Evolutionary conservation across 1,140 invertebrate species (phyloP), one percentile per base, ranked within the genome.

Genomic region (Belonocnema kinseyi): DNA sequence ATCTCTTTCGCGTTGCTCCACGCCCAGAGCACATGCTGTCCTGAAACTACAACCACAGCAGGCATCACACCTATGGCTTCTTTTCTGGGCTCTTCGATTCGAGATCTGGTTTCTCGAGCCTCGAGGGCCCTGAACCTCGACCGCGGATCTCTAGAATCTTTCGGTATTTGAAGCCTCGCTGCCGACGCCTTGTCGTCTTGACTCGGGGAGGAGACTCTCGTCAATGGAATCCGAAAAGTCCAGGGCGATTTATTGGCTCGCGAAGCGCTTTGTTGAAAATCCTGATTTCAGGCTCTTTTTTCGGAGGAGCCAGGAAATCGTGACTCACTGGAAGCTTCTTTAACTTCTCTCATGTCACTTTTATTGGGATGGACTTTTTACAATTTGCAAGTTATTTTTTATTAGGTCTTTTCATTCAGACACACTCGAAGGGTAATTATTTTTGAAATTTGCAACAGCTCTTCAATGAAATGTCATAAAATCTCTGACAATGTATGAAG

Each of bases 1-100:
- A 90, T 91, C 90, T 91, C 88, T 88, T 91, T 91, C 90, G 88
- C 83, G 83, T 88, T 87, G 87, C 85, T 89, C 87, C 87, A 88
- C 90, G 90, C 90, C 90, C 90, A 83, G 78, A 90, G 90, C 90
- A 90, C 90, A 89, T 91, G 89, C 90, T 89, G 85, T 88, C 86
- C 21, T 66, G 83, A 82, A 81, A 82, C 74, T 70, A 56, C 79
- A 72, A 82, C 72, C 74, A 74, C 26, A 13, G 26, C 61, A 66
- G 26, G 40, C 26, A 14, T 46, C 61, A 66, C 66, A 84, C 83
- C 81, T 78, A 81, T 77, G 72, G 73, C 76, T 77, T 78, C 80
- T 79, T 85, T 82, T 83, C 80, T 82, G 40, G 58, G 58, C 80
- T 81, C 80, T 82, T 77, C 78, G 78, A 79, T 79, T 61, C 75